Conservation (phyloP, 2,888 invertebrate genomes). For the Coelopa pilipes region DNA sequence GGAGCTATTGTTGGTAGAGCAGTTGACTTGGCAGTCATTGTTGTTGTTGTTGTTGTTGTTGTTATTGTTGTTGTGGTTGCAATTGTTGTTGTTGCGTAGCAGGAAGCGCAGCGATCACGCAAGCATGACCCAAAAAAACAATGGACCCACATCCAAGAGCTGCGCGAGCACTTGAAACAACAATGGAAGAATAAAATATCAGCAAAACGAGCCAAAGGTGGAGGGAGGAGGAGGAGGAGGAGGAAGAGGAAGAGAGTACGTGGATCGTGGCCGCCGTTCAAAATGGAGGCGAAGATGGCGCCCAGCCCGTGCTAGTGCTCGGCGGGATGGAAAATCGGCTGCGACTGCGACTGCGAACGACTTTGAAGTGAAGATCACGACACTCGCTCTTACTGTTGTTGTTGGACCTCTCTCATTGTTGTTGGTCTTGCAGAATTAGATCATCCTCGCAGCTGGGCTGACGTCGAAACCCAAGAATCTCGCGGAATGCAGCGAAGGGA, state of each 20-base stretch:
- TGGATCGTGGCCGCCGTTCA: too few species aligned
- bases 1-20: too few species aligned
- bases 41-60: too few species aligned
- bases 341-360: constrained; percentile 22
- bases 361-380: constrained; percentile 34
- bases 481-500: neutral
- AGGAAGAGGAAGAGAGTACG: too few species aligned
- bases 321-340: neutral
- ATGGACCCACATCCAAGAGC: constrained; percentile 32
- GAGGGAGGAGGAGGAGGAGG: too few species aligned
- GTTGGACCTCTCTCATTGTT: neutral
- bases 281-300: too few species aligned
- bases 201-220: too few species aligned
- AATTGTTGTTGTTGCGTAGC: constrained; percentile 21
- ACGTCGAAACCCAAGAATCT: neutral
- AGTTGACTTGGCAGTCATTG: neutral
- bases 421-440: constrained; percentile 14
- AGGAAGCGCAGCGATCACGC: constrained; percentile 55
- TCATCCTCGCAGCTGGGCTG: constrained; percentile 5
- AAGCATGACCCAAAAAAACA: constrained; percentile 47
- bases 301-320: too few species aligned
- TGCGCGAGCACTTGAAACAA: constrained; percentile 21
- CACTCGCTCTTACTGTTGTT: neutral
- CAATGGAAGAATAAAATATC: constrained; percentile 25
- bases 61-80: neutral